Evolutionary conservation across 2,888 invertebrate genomes (phyloP), one percentile per base, ranked within the genome.

Genomic region (Anthophora plumipes): DNA sequence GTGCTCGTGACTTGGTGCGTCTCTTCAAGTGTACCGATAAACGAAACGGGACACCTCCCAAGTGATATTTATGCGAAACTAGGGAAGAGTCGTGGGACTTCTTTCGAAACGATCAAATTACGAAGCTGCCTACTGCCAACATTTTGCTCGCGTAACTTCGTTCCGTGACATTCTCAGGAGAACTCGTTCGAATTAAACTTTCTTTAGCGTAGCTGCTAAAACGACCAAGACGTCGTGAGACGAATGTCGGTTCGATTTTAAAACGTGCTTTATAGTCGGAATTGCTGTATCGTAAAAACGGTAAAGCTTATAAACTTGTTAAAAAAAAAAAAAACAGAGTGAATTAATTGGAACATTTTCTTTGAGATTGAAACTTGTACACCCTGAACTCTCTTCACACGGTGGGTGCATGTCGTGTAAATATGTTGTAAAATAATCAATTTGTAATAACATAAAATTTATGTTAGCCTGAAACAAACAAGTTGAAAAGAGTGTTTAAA

Each of bases 81-180:
- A 37, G 72, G 52, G n/a, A 59, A 41, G 43, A 82, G 61, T 60
- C 52, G 12, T 25, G 67, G 52, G 72, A 67, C 73, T 73, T 55
- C 63, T 59, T 78, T 72, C 52, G 68, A 68, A 83, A 60, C 69
- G 78, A 82, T 84, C 82, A 52, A 82, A 72, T 84, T 82, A 85
- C 70, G 31, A 37, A 31, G 55, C 72, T 71, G 60, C 46, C 74
- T 67, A 70, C 77, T 48, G 41, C 63, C 43, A 41, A 41, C 60
- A 46, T 63, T 68, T 60, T 64, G 31, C 48, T 55, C 31, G 41
- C 20, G 37, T 60, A 84, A 82, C 71, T 71, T 66, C 37, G 39
- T 77, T 67, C 25, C 54, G 25, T 22, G 48, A 52, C 60, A 68
- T 80, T 76, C 59, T 61, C 60, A 20, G 52, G 54, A 50, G 57